These are phyloP conservation scores for Ophiodon elongatus DNA, from an alignment of 2,113 vertebrate genomes.

Conservation along the genomic window DNA sequence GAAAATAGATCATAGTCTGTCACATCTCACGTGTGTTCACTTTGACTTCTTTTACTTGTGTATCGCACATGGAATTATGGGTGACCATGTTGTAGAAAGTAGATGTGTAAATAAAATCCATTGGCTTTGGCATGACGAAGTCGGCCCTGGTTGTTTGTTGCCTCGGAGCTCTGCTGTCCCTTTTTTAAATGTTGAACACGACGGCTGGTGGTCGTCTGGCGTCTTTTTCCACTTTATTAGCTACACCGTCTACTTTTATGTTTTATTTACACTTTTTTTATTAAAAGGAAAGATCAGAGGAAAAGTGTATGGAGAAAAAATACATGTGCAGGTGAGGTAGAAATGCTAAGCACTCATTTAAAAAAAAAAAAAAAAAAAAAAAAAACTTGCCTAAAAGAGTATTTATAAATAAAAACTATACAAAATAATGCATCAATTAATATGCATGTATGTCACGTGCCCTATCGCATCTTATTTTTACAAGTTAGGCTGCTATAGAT, in stretches of 20 bases:
- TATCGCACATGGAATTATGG: constrained; percentile 34
- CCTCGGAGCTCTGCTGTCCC: not conserved
- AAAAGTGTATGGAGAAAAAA: not conserved
- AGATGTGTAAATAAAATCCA: constrained; percentile 76
- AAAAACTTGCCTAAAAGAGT: too few relatives aligned
- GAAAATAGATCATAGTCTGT: constrained; percentile 14
- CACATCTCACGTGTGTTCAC: constrained; percentile 23
- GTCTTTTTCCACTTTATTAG: constrained; percentile 1
- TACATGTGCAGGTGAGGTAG: not conserved
- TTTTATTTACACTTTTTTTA: not conserved
- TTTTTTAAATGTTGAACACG: not conserved
- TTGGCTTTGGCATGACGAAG: constrained; percentile 65
- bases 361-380: not conserved
- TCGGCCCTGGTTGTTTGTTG: constrained; percentile 17
- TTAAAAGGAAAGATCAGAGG: not conserved
- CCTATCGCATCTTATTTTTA: not conserved
- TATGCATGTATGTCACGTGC: not conserved
- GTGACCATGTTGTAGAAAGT: constrained; percentile 37
- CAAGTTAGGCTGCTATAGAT: not conserved
- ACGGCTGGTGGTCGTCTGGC: too few relatives aligned
- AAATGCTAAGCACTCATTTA: not conserved
- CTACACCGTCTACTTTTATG: not conserved
- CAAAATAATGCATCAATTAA: not conserved
- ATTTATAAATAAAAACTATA: not conserved
- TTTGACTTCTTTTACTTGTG: constrained; percentile 39